Evolutionary conservation across 2,888 invertebrate species (phyloP).

Genomic region (Leptothorax acervorum): DNA sequence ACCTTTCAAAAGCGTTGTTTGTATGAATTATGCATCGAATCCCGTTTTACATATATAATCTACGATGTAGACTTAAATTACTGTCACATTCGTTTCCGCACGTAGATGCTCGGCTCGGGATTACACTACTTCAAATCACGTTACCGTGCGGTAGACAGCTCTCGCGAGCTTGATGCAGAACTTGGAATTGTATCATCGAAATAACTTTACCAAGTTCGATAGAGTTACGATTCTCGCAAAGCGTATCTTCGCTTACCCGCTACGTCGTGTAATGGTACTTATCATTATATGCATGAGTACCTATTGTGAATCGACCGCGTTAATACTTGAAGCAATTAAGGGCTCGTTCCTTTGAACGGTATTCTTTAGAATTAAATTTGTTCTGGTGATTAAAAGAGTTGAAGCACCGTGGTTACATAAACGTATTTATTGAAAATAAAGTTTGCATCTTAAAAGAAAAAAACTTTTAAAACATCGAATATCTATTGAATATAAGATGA

Average conservation of each 20-base stretch:
- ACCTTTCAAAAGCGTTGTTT: slow-evolving; percentile 6
- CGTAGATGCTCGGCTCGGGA: slow-evolving; percentile 11
- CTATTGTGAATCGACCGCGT: slow-evolving; percentile 12
- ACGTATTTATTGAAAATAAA: slow-evolving; percentile 11
- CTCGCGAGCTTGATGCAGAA: slow-evolving; percentile 26
- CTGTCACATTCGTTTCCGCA: slow-evolving; percentile 10
- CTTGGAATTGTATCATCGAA: slow-evolving; percentile 31
- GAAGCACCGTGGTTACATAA: slow-evolving; percentile 5
- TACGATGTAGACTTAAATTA: slow-evolving; percentile 15
- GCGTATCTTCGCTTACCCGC: slow-evolving; percentile 19
- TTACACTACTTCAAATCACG: slow-evolving; percentile 33
- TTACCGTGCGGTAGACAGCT: slow-evolving; percentile 39
- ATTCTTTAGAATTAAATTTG: slow-evolving; percentile 29
- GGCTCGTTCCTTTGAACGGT: slow-evolving; percentile 16
- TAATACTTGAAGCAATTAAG: slow-evolving; percentile 29
- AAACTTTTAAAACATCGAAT: background rate
- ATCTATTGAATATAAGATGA: background rate
- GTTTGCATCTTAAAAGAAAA: background rate
- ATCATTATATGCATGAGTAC: slow-evolving; percentile 29
- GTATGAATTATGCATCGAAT: slow-evolving; percentile 29
- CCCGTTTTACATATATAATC: slow-evolving; percentile 20
- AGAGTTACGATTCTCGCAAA: slow-evolving; percentile 34
- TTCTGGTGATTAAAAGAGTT: background rate
- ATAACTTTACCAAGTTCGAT: slow-evolving; percentile 49
- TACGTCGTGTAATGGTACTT: slow-evolving; percentile 29